Evolutionary conservation across 2,888 invertebrate species (phyloP), one percentile per base, ranked within the genome.

Genomic region (Caenorhabditis becei): DNA sequence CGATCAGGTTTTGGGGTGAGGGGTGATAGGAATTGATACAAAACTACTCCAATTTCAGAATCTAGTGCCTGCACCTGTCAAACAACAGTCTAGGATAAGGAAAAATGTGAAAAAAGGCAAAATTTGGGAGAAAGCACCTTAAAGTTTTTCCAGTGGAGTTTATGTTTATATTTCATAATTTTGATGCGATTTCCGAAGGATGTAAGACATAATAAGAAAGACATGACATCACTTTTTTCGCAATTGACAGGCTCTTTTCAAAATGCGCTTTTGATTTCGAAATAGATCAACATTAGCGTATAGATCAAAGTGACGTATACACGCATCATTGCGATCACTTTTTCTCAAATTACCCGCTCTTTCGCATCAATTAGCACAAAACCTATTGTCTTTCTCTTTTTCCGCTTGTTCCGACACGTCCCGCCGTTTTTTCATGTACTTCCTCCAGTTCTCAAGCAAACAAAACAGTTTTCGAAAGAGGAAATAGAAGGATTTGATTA

Each of bases 341-440:
- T 47, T 47, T 47, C 47, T 47, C n/a, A 2, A 47, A n/a, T 7
- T 47, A 18, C 47, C 2, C 23, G 16, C 2, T 1, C 10, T 18
- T 47, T 35, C n/a, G n/a, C 26, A 7, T 5, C 54, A n/a, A 47
- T 47, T 47, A 47, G 47, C 47, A 20, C 47, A 47, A 47, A 47
- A 54, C 14, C 51, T 61, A 51, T 59, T 59, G 70, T 59, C 70
- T 69, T n/a, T 24, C 58, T 70, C 59, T 49, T 51, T 51, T 70
- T 70, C 51, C 59, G 14, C 18, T 41, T 66, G 32, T 56, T 54
- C 54, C 23, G 56, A 47, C 47, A 47, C 47, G 66, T 56, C 44
- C 54, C 66, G 66, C 51, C 61, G 35, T 26, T 54, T n/a, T 18
- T 4, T 7, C 4, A 32, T 32, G 32, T 32, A 32, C 32, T 32